These are phyloP conservation scores for Cheiracanthium punctorium DNA, from an alignment of 2,888 invertebrate species.

Conservation along the genomic window DNA sequence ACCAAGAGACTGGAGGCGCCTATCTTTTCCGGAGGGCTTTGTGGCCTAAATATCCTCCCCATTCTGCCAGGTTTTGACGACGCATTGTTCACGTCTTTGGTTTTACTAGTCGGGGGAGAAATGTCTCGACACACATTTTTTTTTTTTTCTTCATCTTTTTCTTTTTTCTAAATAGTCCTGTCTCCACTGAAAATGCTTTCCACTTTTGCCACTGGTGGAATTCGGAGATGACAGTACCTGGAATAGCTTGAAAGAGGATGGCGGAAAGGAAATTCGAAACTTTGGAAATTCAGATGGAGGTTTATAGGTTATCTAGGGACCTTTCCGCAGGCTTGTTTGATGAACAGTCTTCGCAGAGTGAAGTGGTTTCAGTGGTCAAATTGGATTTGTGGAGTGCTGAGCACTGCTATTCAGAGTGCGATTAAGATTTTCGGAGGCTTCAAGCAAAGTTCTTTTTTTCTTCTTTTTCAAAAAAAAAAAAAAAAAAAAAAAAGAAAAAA, in stretches of 20 bases:
- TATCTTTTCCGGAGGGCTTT: slow-evolving; percentile 5
- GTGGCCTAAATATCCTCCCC: neutral
- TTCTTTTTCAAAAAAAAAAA: no score
- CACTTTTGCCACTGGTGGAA: neutral
- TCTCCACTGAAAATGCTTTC: neutral
- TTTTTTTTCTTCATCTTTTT: no score
- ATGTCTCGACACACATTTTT: neutral
- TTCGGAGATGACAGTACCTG: neutral
- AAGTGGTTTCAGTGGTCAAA: no score
- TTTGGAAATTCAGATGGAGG: neutral
- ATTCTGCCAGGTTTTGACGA: slow-evolving; percentile 1
- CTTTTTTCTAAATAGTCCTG: no score
- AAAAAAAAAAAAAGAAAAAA: no score
- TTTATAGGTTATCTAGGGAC: neutral
- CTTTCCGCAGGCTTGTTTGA: no score
- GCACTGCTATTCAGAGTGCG: no score
- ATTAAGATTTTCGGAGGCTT: no score
- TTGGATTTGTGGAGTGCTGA: no score
- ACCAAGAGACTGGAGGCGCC: slow-evolving; percentile 5
- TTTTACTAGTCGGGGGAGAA: neutral
- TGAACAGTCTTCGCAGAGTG: no score
- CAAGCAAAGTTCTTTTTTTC: no score
- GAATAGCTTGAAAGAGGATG: neutral
- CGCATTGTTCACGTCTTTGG: neutral
- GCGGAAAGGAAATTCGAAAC: neutral